Conservation (phyloP, 2,113 vertebrate genomes). For the Python bivittatus region DNA sequence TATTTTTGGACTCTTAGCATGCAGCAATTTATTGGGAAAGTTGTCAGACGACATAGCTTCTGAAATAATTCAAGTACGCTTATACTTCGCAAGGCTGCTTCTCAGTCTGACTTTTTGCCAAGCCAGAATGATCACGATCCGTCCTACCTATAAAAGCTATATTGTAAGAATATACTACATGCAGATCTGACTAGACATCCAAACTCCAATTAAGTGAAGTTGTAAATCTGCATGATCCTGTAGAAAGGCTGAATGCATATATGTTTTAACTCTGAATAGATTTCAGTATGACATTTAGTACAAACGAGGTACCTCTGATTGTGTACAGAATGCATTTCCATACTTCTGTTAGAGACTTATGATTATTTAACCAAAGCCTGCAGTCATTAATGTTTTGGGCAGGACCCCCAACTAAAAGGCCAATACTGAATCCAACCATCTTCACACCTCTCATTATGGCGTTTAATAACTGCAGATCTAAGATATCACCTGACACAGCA, state of each 20-base stretch:
- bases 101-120: neutral
- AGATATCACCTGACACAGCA: no score
- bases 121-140: neutral
- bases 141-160: neutral
- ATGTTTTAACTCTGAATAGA: neutral
- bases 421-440: no score
- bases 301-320: no score
- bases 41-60: constrained; percentile 27
- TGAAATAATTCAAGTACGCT: constrained; percentile 52
- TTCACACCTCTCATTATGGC: no score
- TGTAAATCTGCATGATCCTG: no score
- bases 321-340: no score
- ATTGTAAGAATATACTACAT: neutral
- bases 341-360: no score
- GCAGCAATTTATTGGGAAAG: constrained; percentile 56
- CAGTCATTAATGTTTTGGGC: no score
- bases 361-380: no score
- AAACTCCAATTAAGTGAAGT: neutral
- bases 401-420: no score
- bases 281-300: neutral
- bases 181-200: neutral
- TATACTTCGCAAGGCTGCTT: constrained; percentile 31
- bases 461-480: no score
- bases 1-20: constrained; percentile 57
- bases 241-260: neutral